phyloP scores from a whole-genome alignment of 2,797 vertebrate species.

The Cetoscarus ocellatus region DNA sequence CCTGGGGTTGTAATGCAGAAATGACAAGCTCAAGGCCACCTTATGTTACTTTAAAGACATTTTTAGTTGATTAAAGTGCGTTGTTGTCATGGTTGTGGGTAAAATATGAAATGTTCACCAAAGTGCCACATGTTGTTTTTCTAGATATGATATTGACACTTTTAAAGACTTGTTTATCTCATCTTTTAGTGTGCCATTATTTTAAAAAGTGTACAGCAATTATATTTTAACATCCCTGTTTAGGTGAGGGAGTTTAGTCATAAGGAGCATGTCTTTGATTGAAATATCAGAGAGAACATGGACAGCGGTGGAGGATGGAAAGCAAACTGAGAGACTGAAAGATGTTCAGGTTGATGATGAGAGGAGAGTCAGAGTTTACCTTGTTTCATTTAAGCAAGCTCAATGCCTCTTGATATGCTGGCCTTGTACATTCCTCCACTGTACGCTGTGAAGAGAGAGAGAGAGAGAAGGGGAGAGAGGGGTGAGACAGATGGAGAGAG shows the following conservation, averaged over 20 bases:
- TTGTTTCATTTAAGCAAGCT: constrained; percentile 40
- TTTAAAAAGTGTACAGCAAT: no score
- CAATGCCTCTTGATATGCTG: constrained; percentile 43
- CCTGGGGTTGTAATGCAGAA: no score
- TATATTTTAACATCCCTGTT: not conserved
- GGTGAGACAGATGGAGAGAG: constrained; percentile 1
- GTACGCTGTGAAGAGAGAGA: constrained; percentile 23
- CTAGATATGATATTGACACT: no score
- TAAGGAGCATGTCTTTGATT: not conserved
- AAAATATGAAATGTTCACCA: no score
- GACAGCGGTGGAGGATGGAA: constrained; percentile 14
- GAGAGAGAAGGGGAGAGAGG: constrained; percentile 18
- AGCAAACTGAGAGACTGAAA: constrained; percentile 4
- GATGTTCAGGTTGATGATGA: constrained; percentile 8
- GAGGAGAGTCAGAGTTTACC: constrained; percentile 15
- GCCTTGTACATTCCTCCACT: constrained; percentile 58
- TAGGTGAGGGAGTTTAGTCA: not conserved
- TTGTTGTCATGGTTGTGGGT: no score
- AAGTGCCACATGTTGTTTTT: no score
- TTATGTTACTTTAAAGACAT: no score
- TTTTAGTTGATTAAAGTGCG: no score
- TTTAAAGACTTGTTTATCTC: no score
- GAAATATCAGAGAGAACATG: not conserved
- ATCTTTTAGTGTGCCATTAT: no score
- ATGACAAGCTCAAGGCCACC: no score